Base-by-base conservation (phyloP, 2,888 invertebrate species). In the Tolmerus cingulatus region DNA sequence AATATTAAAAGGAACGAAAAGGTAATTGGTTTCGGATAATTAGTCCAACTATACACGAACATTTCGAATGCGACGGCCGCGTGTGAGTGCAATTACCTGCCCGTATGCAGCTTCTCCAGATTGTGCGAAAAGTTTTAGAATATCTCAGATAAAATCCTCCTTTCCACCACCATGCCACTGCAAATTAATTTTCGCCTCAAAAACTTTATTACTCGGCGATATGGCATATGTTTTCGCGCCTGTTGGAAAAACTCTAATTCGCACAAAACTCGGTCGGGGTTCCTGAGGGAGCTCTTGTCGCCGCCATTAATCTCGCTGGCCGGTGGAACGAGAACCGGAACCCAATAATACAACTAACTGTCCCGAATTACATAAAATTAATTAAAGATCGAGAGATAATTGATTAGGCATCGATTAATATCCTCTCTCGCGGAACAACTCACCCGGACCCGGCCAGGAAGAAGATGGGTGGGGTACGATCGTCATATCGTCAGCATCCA, bases 321-420 rank as follows among this genome's bases (percentile, higher is more conserved):
- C 43, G 85, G 40, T 74, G 1, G 74, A 77, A 87, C 81, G 46
- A 87, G 81, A 87, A 87, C 87, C 87, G 82, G 87, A 87, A 87
- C 87, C 86, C 46, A 40, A 40, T 55, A 78, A 79, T 30, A 78
- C 43, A 40, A 86, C 57, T 57, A 88, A 88, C 88, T 88, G 88
- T 88, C 66, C 87, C 87, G 88, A 88, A 88, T 88, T 88, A 88
- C 91, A 90, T 91, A 92, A 92, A 92, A 92, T 92, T 92, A 92
- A 92, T 92, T 92, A 92, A 92, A 92, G 92, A 92, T 92, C 90
- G 91, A 91, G 91, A 92, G 92, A 92, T 92, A 92, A 92, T 92
- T 92, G 92, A 92, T 92, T 92, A 92, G 92, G 90, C 91, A 90
- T 90, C 92, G 92, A 92, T 92, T 92, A 92, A 92, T 92, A 91